Conservation (phyloP, 92 coral and sea anemone species). For the Pocillopora grandis region DNA sequence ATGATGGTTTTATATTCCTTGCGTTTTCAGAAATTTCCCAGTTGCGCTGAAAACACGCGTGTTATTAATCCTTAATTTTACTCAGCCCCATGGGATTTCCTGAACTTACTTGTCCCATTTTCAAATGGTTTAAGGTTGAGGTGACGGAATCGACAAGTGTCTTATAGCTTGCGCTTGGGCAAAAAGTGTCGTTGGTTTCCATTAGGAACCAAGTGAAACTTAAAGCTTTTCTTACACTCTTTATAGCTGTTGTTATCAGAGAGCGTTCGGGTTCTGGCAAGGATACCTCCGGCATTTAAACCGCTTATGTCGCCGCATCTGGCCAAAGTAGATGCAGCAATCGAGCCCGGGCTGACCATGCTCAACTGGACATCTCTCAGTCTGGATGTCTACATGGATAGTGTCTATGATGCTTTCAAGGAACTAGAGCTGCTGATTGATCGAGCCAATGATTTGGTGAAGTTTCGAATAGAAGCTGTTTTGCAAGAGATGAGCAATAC, state of each 20-base stretch:
- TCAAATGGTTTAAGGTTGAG: no score
- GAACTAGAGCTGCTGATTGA: conserved; percentile 82
- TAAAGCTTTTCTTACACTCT: not conserved
- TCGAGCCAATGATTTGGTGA: conserved; percentile 87
- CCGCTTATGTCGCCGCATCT: conserved; percentile 95
- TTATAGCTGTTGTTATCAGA: conserved; percentile 79
- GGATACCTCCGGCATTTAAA: conserved; percentile 80
- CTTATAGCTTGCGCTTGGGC: no score
- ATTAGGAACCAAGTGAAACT: no score
- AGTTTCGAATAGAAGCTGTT: conserved; percentile 90
- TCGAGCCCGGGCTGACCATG: conserved; percentile 94
- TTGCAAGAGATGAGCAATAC: conserved; percentile 85
- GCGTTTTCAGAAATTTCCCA: no score
- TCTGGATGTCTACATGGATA: conserved; percentile 75
- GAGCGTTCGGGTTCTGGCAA: conserved; percentile 67
- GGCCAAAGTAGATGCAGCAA: conserved; percentile 89
- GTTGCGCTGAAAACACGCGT: no score
- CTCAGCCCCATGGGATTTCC: no score
- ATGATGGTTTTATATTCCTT: no score
- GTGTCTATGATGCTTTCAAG: conserved; percentile 81
- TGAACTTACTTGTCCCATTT: no score
- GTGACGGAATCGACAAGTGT: no score
- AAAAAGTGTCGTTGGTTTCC: not conserved
- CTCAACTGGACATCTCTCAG: conserved; percentile 94
- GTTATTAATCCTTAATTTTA: no score